Percentiles rank a stretch among this genome's conserved stretches.
Conservation (phyloP, 2,113 vertebrate genomes). For the Numenius arquata region DNA sequence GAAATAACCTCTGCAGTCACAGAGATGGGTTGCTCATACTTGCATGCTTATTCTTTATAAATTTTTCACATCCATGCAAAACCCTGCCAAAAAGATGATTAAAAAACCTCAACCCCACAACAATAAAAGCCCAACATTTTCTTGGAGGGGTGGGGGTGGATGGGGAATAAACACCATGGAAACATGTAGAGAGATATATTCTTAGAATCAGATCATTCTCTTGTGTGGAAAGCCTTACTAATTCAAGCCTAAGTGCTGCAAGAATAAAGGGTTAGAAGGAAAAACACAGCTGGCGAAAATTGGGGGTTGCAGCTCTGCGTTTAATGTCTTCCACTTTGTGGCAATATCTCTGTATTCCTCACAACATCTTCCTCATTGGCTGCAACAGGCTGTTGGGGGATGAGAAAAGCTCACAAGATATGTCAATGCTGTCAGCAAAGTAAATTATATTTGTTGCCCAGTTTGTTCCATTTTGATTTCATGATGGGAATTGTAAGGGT, state of each 20-base stretch:
- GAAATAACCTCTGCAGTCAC: background rate
- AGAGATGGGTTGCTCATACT: background rate
- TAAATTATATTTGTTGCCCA: conserved; percentile 45
- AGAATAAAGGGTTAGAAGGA: conserved; percentile 61
- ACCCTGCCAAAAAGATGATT: conserved; percentile 19
- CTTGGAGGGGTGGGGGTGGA: background rate
- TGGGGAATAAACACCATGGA: conserved; percentile 45
- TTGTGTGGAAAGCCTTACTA: conserved; percentile 63
- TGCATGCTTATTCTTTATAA: conserved; percentile 14
- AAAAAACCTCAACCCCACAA: conserved; percentile 23
- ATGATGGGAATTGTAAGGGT: background rate
- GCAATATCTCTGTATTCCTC: conserved; percentile 60
- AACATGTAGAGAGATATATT: conserved; percentile 53
- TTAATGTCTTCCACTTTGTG: conserved; percentile 47
- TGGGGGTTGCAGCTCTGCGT: conserved; percentile 50
- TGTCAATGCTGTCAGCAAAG: conserved; percentile 46
- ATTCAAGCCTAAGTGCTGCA: conserved; percentile 52
- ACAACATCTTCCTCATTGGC: conserved; percentile 55
- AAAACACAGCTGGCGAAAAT: conserved; percentile 78
- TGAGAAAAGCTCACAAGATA: conserved; percentile 60
- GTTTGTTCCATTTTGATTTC: background rate
- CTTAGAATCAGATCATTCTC: conserved; percentile 37
- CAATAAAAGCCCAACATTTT: background rate
- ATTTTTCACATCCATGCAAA: conserved; percentile 43
- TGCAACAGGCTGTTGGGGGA: conserved; percentile 19